Evolutionary conservation across 2,113 vertebrate genomes (phyloP).

Genomic region (Theristicus caerulescens): DNA sequence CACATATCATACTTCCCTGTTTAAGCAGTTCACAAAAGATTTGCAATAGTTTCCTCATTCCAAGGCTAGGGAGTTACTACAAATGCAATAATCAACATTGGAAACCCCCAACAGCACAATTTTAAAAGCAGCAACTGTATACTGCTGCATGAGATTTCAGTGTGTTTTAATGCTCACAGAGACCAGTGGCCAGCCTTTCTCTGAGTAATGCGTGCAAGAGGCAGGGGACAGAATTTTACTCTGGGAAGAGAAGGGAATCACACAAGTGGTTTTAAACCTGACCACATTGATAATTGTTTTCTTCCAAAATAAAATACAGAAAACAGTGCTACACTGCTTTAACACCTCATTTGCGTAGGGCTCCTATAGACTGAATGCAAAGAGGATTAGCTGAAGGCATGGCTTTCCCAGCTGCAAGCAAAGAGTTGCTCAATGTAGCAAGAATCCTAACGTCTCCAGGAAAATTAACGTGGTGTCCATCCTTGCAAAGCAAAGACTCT

Average conservation of each 20-base stretch:
- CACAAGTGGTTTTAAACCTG: neutral
- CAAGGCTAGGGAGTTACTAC: neutral
- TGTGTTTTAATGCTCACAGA: neutral
- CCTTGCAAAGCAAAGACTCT: neutral
- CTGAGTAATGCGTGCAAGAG: fast-evolving
- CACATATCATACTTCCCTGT: neutral
- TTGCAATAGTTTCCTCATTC: neutral
- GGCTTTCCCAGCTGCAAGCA: neutral
- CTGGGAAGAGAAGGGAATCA: neutral
- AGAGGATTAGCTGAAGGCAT: neutral
- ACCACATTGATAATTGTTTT: neutral
- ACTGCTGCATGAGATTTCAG: neutral
- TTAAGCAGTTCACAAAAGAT: neutral
- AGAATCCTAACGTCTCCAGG: neutral
- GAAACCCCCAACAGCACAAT: neutral
- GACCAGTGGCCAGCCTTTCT: neutral
- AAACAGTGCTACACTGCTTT: neutral
- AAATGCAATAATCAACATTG: neutral
- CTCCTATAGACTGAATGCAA: neutral
- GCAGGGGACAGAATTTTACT: neutral
- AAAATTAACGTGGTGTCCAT: neutral
- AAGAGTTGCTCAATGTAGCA: neutral
- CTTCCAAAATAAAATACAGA: neutral
- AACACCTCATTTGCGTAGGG: neutral
- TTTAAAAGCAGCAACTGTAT: neutral